Evolutionary conservation across 2,797 vertebrate species (phyloP), one percentile per base, ranked within the genome.

Genomic region (Halcyon smyrnensis): DNA sequence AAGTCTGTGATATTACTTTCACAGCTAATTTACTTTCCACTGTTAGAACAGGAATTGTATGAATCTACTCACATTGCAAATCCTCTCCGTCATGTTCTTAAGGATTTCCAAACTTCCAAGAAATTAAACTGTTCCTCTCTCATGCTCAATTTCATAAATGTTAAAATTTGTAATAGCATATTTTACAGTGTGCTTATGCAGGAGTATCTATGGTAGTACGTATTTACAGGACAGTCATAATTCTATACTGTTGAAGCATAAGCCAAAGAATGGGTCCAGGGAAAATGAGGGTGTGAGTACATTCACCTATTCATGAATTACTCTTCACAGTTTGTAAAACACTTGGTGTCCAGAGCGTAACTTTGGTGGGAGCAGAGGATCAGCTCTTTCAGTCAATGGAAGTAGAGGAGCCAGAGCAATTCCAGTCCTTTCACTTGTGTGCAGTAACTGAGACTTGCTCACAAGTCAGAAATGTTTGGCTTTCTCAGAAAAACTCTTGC

Each of bases 21-120:
- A 92, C 76, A 76, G 79, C 23, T 92, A 90, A 87, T 95, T 92
- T 89, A 68, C 25, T 94, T 87, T 81, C 36, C 34, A 71, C 62
- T 27, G 5, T 84, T 81, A 84, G 68, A 95, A 91, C 3, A 86
- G n/a, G 27, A 94, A 65, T 84, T 88, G 83, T 68, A 71, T 68
- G 4, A 78, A 81, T 78, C 65, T 60, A 62, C 45, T 89, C 19
- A 1, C 57, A 48, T 37, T 69, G 41, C 57, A 88, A 96, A 96
- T 88, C n/a, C 27, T 81, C 83, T 84, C 62, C 36, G 37, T 76
- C 51, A 25, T 37, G 19, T 76, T 94, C 41, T 81, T 81, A 79
- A 75, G 46, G 62, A 84, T 94, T 91, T 84, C 63, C 30, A 73
- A 73, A 68, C 37, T 89, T 83, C 25, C 45, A 71, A 78, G 37